These are phyloP conservation scores for Dolichopus griseipennis DNA, from an alignment of 2,888 invertebrate species.

Conservation along the genomic window DNA sequence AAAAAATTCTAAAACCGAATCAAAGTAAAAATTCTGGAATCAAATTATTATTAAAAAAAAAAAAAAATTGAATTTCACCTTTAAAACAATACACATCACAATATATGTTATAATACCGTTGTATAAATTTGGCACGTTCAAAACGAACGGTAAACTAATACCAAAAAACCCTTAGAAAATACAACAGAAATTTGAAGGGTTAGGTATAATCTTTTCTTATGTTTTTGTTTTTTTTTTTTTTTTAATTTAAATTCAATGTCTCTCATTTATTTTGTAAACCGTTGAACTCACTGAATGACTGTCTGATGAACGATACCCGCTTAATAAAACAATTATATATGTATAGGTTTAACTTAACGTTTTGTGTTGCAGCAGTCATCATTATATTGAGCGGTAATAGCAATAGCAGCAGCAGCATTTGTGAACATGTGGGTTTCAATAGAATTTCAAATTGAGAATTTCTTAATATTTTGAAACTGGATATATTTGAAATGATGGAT, in stretches of 20 bases:
- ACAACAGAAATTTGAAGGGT: not conserved
- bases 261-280: not conserved
- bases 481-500: not conserved
- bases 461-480: not conserved
- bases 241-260: not conserved
- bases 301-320: not conserved
- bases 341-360: not conserved
- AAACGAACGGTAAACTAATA: not conserved
- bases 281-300: no score
- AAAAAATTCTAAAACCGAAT: not conserved
- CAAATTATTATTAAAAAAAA: not conserved
- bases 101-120: not conserved
- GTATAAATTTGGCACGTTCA: not conserved
- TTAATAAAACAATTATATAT: not conserved
- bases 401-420: not conserved
- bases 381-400: no score
- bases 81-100: no score
- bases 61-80: no score
- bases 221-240: not conserved
- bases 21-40: not conserved
- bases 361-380: no score
- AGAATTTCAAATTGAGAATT: not conserved
- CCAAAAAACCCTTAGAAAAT: not conserved
- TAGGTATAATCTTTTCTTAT: not conserved
- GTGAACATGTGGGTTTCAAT: conserved; percentile 3